Percentiles rank a stretch among this genome's conserved stretches.
Conservation (phyloP, 2,797 vertebrate genomes). For the Gymnopithys bicolor region DNA sequence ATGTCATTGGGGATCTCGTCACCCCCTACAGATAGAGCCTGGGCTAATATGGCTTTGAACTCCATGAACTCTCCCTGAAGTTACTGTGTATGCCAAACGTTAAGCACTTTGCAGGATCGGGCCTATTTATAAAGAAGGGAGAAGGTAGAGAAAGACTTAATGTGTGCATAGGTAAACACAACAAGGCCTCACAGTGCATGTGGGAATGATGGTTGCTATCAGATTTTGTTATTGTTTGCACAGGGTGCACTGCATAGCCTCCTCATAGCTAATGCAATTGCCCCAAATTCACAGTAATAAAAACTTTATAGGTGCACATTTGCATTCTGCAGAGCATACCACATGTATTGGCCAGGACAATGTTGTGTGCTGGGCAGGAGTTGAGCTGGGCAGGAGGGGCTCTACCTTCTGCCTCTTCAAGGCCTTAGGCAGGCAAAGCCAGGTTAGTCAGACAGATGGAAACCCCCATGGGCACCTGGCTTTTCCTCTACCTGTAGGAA, state of each 20-base stretch:
- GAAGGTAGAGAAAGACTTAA: not conserved
- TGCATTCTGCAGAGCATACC: not conserved
- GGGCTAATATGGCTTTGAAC: constrained; percentile 38
- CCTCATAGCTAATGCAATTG: not conserved
- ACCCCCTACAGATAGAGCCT: constrained; percentile 34
- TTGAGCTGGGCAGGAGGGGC: not conserved
- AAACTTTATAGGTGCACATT: not conserved
- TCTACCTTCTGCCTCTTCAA: not conserved
- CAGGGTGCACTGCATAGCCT: not conserved
- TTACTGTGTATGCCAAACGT: not conserved
- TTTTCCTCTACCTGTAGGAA: not conserved
- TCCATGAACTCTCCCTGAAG: constrained; percentile 12
- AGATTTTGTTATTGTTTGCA: not conserved
- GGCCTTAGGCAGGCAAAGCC: not conserved
- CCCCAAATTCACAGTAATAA: not conserved
- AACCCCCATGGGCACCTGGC: not conserved
- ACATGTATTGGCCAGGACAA: not conserved
- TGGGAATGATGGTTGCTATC: not conserved
- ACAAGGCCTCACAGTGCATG: not conserved
- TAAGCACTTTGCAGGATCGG: not conserved
- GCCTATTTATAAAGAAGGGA: not conserved
- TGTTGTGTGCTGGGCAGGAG: not conserved
- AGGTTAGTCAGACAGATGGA: not conserved
- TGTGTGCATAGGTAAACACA: not conserved
- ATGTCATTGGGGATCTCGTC: constrained; percentile 28